Base-by-base conservation (phyloP, 37 sponge, comb jelly and placozoan genomes). In the Axinella damicornis region DNA sequence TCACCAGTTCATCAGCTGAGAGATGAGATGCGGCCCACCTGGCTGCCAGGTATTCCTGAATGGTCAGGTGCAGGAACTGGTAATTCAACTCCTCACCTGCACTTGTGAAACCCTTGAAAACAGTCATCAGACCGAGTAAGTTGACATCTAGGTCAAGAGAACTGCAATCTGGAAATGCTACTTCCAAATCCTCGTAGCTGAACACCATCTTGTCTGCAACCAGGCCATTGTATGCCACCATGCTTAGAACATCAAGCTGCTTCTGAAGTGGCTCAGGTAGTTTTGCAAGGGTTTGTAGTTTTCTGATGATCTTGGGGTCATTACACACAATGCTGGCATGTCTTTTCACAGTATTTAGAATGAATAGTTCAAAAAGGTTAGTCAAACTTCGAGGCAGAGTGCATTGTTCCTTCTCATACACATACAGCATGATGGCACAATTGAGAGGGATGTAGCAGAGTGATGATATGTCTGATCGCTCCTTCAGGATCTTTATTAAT, bases 41-140 rank as follows among this genome's bases (percentile, higher is more conserved):
- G 34, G 70, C 83, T 46, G 83, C 71, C 30, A 59, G 57, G 32
- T 52, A 59, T 54, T 73, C 83, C 34, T 76, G 77, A 57, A 76
- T 57, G 18, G 61, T 76, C 24, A 76, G 61, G 38, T 76, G 77
- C 20, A 76, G 34, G 57, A 76, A 76, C 20, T 76, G 27, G 28
- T 76, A 76, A 2, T 2, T 22, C 57, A 21, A 4, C 17, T 57
- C 28, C 20, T 57, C 61, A 18, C 37, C 77, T 34, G 18, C 57
- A 32, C 38, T 57, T 14, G 19, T 61, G 38, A n/a, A 76, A 34
- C 37, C 14, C 6, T 33, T 57, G 13, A n/a, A 18, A 37, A 17
- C 30, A 34, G 62, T 61, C 60, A 61, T 33, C 28, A 61, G 12
- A 57, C 61, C 60, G 2, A 61, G 54, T n/a, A 77, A 59, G 19